Conservation (phyloP, 2,113 vertebrate genomes). For the Lontra canadensis region DNA sequence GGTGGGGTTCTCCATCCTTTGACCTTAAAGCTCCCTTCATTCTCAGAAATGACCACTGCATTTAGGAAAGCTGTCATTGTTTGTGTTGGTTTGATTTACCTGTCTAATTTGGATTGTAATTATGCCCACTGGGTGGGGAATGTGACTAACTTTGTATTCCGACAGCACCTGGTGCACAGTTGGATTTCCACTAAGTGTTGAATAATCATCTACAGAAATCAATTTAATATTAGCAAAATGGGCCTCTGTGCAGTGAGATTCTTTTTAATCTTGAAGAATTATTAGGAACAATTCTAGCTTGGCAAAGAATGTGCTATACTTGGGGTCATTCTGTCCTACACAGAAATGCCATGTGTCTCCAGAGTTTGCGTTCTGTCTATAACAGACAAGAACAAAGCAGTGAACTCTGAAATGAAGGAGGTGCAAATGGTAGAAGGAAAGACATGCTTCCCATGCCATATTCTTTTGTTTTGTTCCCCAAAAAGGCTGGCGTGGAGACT, state of each 20-base stretch:
- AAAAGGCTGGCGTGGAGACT: not conserved
- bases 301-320: not conserved
- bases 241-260: not conserved
- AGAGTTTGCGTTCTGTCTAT: not conserved
- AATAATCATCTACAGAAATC: constrained; percentile 41
- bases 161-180: constrained; percentile 9
- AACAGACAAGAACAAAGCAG: not conserved
- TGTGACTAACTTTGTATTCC: constrained; percentile 19
- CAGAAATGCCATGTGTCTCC: not conserved
- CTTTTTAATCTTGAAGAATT: not conserved
- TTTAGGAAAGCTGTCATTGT: not conserved
- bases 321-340: not conserved
- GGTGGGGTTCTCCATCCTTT: not conserved
- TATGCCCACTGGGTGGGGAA: not conserved
- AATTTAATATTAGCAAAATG: constrained; percentile 4
- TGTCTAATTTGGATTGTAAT: constrained; percentile 35
- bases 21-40: not conserved
- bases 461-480: not conserved
- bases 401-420: not conserved
- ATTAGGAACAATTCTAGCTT: not conserved
- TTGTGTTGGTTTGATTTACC: constrained; percentile 25
- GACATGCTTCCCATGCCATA: not conserved
- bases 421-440: not conserved
- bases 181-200: constrained; percentile 43
- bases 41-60: not conserved